phyloP scores from a whole-genome alignment of 2,113 vertebrate genomes.

The Elgaria multicarinata region DNA sequence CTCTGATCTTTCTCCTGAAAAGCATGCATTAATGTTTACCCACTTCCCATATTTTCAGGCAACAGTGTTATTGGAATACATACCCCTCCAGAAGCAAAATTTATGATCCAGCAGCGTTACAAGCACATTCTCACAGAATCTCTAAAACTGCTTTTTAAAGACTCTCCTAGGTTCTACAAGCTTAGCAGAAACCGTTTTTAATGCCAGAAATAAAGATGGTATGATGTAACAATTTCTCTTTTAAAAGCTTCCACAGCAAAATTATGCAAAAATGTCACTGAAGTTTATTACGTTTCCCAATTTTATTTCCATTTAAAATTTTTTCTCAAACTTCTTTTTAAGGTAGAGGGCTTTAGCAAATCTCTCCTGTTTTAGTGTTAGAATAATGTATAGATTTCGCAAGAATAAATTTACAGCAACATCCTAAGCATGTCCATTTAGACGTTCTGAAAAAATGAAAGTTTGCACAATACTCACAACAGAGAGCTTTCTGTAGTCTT shows the following conservation, averaged over 20 bases:
- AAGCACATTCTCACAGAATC: background rate
- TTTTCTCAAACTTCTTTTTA: background rate
- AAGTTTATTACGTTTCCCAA: background rate
- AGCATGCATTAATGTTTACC: no score
- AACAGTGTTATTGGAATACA: no score
- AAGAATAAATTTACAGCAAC: background rate
- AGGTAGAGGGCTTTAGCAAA: background rate
- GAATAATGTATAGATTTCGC: background rate
- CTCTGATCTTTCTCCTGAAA: background rate
- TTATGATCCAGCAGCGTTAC: background rate
- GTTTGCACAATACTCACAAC: slow-evolving; percentile 85
- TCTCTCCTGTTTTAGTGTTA: background rate
- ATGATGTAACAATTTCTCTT: background rate
- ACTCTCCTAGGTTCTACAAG: background rate
- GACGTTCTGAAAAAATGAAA: background rate
- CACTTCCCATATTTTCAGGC: background rate
- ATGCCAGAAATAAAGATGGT: background rate
- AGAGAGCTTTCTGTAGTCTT: slow-evolving; percentile 97
- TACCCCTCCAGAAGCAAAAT: background rate
- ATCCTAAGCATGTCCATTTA: background rate
- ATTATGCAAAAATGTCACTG: background rate
- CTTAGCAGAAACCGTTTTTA: background rate
- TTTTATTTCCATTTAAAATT: background rate
- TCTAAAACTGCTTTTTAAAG: background rate
- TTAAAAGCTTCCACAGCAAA: background rate